phyloP scores from a whole-genome alignment of 2,113 vertebrate genomes.

The Alaudala cheleensis region DNA sequence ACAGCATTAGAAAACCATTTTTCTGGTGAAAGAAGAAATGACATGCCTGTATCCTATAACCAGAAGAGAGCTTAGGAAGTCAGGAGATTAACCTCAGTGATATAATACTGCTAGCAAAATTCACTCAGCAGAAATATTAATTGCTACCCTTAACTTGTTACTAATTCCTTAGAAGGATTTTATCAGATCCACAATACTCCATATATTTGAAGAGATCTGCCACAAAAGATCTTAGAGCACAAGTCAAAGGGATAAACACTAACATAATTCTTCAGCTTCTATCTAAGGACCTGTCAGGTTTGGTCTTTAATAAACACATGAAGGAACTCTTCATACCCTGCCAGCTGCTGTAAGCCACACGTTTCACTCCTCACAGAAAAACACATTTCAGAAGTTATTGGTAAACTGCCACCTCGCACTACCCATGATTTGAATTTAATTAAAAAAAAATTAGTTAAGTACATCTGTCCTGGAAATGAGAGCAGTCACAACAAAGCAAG shows the following conservation, averaged over 20 bases:
- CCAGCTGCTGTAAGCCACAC: background rate
- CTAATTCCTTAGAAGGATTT: background rate
- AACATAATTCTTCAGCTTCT: background rate
- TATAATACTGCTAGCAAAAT: background rate
- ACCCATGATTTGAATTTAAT: background rate
- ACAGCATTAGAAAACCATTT: background rate
- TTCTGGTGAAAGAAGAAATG: background rate
- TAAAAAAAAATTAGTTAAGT: background rate
- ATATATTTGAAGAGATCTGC: background rate
- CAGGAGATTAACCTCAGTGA: background rate
- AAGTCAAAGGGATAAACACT: background rate
- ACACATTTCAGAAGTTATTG: background rate
- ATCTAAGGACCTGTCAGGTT: background rate
- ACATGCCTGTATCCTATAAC: background rate
- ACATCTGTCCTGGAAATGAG: background rate
- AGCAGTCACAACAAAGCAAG: background rate
- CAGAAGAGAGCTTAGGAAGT: background rate
- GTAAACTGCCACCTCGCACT: background rate
- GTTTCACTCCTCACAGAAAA: background rate
- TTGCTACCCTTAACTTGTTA: background rate
- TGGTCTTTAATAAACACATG: background rate
- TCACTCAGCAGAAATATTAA: background rate
- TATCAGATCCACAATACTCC: background rate
- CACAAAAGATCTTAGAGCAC: background rate
- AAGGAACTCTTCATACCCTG: background rate